These are phyloP conservation scores for Dromius quadrimaculatus DNA, from an alignment of 2,888 invertebrate species.

Conservation along the genomic window DNA sequence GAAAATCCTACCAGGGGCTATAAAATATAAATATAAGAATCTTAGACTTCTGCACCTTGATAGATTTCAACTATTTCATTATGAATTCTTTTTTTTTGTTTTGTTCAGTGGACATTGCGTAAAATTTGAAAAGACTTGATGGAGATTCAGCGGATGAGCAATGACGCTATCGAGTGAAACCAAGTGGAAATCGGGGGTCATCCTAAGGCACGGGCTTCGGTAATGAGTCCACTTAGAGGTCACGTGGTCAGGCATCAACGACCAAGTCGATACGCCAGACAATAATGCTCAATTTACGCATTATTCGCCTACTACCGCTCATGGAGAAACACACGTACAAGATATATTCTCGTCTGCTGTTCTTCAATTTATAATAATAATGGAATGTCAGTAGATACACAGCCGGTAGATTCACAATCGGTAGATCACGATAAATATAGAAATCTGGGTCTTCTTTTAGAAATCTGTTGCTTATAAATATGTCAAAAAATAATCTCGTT, in stretches of 20 bases:
- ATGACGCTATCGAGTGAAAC: slow-evolving; percentile 46
- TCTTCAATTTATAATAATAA: no score
- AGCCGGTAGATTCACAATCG: neutral
- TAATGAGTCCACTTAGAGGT: slow-evolving; percentile 46
- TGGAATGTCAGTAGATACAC: neutral
- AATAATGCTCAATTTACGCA: slow-evolving; percentile 6
- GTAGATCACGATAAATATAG: no score
- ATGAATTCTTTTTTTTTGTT: no score
- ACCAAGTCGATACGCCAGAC: neutral
- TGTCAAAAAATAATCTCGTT: no score
- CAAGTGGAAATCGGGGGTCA: slow-evolving; percentile 41
- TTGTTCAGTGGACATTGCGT: no score
- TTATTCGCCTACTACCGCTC: neutral
- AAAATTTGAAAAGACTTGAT: no score
- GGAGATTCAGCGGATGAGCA: slow-evolving; percentile 36
- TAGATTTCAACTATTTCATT: no score
- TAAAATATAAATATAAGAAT: no score
- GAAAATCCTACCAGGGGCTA: no score
- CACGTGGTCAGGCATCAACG: slow-evolving; percentile 41
- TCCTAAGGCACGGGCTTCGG: slow-evolving; percentile 7
- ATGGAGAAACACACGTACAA: neutral
- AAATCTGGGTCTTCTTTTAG: no score
- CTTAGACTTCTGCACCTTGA: no score
- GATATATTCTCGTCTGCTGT: neutral
- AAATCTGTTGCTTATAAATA: no score